Base-by-base conservation (phyloP, 92 coral and sea anemone species). In the Diadumene lineata region DNA sequence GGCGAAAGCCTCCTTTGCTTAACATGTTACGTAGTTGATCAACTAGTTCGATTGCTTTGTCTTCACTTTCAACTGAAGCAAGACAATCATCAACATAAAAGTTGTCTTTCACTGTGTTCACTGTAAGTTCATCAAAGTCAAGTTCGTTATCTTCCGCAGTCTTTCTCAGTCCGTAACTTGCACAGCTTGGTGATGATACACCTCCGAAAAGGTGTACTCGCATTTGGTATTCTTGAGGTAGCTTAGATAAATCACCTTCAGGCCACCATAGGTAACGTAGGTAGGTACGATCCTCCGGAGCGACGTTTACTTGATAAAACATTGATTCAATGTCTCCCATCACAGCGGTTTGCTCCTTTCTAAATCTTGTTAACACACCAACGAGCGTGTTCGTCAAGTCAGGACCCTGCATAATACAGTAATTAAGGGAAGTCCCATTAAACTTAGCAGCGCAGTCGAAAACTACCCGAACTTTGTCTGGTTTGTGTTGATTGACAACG, bases 31-130 rank as follows among this genome's bases (percentile, higher is more conserved):
- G 72, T 43, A 80, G 89, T 44, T 81, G 86, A 60, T 81, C 57
- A 30, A 74, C 89, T 56, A 85, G 68, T 69, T 72, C 67, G 64
- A 76, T 63, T 33, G 86, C 89, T 64, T 43, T 19, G 38, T 50
- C 69, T n/a, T 79, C 66, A 32, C 31, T 68, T 46, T 62, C 50
- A 28, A 53, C 82, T 32, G 81, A 81, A 66, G 64, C 74, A 30
- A 79, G 62, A 31, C 85, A 80, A 31, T 84, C 75, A 31, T 79
- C 88, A 1, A 83, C 84, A 65, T 78, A 83, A 73, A 83, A 78
- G 70, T 83, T 60, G 53, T 66, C 43, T 51, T 50, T 50, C 30
- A 81, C 85, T 28, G 75, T 64, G 24, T 73, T 58, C 13, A 81
- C 24, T 34, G 48, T 38, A 6, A 4, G 48, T 38, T 23, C 34